Percentiles rank a stretch among this genome's conserved stretches.
Evolutionary conservation across 1,140 invertebrate species (phyloP).

Genomic region (Nebria ingens): DNA sequence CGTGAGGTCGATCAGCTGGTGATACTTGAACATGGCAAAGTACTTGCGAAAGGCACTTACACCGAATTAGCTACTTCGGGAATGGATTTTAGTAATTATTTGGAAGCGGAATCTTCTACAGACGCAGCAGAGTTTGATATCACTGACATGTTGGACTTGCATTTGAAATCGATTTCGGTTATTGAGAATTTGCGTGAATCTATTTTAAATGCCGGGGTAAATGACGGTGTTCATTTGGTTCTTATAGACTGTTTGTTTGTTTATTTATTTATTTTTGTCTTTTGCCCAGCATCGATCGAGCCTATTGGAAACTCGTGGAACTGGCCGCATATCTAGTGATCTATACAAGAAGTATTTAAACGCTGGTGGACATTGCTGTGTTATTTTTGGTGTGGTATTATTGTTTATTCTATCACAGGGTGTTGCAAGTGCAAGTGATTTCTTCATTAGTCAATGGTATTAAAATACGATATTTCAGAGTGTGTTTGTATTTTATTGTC

Average conservation of each 20-base stretch:
- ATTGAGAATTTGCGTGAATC: too few species aligned
- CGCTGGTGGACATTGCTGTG: slow-evolving; percentile 40
- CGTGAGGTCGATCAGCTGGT: slow-evolving; percentile 43
- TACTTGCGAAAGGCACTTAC: slow-evolving; percentile 36
- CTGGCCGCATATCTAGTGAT: slow-evolving; percentile 41
- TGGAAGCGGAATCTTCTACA: too few species aligned
- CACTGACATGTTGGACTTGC: too few species aligned
- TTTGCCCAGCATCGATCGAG: not conserved
- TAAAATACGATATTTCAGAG: slow-evolving; percentile 16
- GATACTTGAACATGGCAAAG: slow-evolving; percentile 34
- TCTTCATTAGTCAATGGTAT: slow-evolving; percentile 52
- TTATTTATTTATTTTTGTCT: too few species aligned
- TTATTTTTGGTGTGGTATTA: slow-evolving; percentile 37
- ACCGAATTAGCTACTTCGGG: slow-evolving; percentile 27
- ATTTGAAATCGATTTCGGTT: too few species aligned
- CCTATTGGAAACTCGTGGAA: slow-evolving; percentile 26
- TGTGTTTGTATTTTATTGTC: not conserved
- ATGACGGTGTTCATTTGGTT: too few species aligned
- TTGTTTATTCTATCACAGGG: slow-evolving; percentile 46
- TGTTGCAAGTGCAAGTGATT: slow-evolving; percentile 50
- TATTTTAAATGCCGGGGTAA: too few species aligned
- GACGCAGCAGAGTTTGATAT: too few species aligned
- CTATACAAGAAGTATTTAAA: slow-evolving; percentile 48
- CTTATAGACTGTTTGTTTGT: too few species aligned
- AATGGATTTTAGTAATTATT: slow-evolving; percentile 18